Conservation (phyloP, 2,797 vertebrate species). For the Zenarchopterus dispar region DNA sequence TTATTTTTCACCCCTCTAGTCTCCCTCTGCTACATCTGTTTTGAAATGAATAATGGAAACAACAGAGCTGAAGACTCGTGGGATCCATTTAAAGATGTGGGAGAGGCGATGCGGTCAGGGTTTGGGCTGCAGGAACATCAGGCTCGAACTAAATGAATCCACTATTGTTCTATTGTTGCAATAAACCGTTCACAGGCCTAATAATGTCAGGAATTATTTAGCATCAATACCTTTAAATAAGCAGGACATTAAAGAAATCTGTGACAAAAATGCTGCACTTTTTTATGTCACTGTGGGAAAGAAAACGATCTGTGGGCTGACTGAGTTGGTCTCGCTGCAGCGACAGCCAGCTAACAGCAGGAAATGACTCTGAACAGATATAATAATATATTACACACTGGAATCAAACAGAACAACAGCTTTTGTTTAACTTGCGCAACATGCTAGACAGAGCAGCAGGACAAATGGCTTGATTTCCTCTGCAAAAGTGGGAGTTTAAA, state of each 20-base stretch:
- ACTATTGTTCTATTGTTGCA: slow-evolving; percentile 56
- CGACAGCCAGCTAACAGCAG: slow-evolving; percentile 16
- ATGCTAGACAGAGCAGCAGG: slow-evolving; percentile 18
- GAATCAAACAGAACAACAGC: slow-evolving; percentile 17
- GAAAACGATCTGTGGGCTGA: slow-evolving; percentile 16
- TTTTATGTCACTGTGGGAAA: slow-evolving; percentile 19
- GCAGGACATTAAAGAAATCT: slow-evolving; percentile 10
- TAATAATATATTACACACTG: slow-evolving; percentile 17
- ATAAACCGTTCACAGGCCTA: slow-evolving; percentile 24
- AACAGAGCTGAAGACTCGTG: slow-evolving; percentile 78
- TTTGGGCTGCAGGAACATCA: slow-evolving; percentile 66
- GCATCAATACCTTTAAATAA: slow-evolving; percentile 36
- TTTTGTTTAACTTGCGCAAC: slow-evolving; percentile 30
- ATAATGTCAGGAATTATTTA: slow-evolving; percentile 30
- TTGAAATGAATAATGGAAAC: slow-evolving; percentile 86
- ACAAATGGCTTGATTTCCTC: slow-evolving; percentile 55
- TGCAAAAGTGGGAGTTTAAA: slow-evolving; percentile 48
- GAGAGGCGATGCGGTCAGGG: slow-evolving; percentile 73
- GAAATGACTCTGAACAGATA: slow-evolving; percentile 18
- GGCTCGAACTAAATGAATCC: slow-evolving; percentile 64
- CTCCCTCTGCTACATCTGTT: slow-evolving; percentile 80
- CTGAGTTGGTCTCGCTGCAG: slow-evolving; percentile 1
- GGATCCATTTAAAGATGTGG: slow-evolving; percentile 81
- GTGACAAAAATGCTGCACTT: not conserved
- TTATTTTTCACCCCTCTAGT: slow-evolving; percentile 81